Evolutionary conservation across 2,113 vertebrate genomes (phyloP).

Genomic region (Emydura subglobosa): DNA sequence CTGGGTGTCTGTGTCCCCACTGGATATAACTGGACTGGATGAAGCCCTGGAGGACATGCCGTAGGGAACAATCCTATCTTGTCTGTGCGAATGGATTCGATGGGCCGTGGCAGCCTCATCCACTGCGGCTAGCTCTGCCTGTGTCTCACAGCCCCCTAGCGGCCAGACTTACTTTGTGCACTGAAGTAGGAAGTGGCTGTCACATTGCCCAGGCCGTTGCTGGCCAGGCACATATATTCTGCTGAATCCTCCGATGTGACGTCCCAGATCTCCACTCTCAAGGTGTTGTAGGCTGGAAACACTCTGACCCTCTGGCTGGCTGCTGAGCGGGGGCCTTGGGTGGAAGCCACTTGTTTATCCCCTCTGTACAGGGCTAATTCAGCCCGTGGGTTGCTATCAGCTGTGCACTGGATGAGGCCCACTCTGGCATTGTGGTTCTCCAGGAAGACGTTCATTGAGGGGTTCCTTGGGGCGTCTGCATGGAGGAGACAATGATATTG

Average conservation of each 20-base stretch:
- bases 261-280: slow-evolving; percentile 62
- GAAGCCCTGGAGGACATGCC: neutral
- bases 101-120: neutral
- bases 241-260: slow-evolving; percentile 46
- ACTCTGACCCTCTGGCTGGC: rapidly evolving
- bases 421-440: slow-evolving; percentile 59
- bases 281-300: slow-evolving; percentile 57
- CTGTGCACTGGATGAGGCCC: slow-evolving; percentile 75
- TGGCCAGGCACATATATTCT: slow-evolving; percentile 67
- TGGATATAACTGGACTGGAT: neutral
- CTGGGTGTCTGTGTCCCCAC: neutral
- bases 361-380: slow-evolving; percentile 63
- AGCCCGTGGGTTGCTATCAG: slow-evolving; percentile 72
- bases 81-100: neutral
- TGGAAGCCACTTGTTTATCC: slow-evolving; percentile 65
- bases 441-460: slow-evolving; percentile 74
- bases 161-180: slow-evolving; percentile 55
- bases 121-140: neutral
- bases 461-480: slow-evolving; percentile 65
- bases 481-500: rapidly evolving
- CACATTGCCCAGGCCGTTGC: slow-evolving; percentile 70
- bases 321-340: neutral
- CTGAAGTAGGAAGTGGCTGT: slow-evolving; percentile 56
- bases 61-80: neutral
- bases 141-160: neutral